Evolutionary conservation across 1,140 invertebrate genomes (phyloP).

Genomic region (Ooceraea biroi): DNA sequence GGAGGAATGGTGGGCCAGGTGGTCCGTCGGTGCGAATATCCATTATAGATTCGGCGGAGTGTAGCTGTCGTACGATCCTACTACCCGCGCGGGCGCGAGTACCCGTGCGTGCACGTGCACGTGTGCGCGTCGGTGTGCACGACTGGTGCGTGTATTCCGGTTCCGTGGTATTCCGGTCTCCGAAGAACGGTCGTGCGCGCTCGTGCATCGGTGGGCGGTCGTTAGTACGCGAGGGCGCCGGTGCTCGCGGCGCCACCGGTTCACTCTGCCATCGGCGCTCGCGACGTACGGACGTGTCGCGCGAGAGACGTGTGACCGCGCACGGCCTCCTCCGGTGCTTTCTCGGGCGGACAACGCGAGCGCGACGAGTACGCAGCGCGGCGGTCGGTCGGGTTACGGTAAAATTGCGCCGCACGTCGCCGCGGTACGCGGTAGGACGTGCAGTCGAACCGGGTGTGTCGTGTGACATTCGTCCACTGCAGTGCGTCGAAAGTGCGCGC

Average conservation of each 20-base stretch:
- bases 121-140: slow-evolving; percentile 35
- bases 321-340: slow-evolving; percentile 42
- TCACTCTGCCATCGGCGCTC: slow-evolving; percentile 80
- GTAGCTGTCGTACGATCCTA: slow-evolving; percentile 74
- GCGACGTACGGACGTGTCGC: slow-evolving; percentile 78
- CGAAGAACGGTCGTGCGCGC: neutral
- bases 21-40: slow-evolving; percentile 81
- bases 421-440: neutral
- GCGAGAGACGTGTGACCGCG: slow-evolving; percentile 62
- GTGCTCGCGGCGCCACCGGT: slow-evolving; percentile 78
- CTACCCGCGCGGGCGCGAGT: slow-evolving; percentile 60
- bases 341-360: slow-evolving; percentile 64
- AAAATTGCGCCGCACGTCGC: neutral
- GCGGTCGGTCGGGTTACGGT: neutral
- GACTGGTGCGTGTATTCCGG: neutral
- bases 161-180: slow-evolving; percentile 40
- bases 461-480: slow-evolving; percentile 13
- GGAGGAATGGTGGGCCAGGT: slow-evolving; percentile 76
- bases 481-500: slow-evolving; percentile 1
- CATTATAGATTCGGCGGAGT: slow-evolving; percentile 80
- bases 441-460: neutral
- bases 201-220: slow-evolving; percentile 34
- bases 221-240: slow-evolving; percentile 72
- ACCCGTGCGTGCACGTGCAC: slow-evolving; percentile 63
- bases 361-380: slow-evolving; percentile 38